Percentiles rank a stretch among this genome's conserved stretches.
Conservation (phyloP, 2,797 vertebrate genomes). For the Scyliorhinus canicula region DNA sequence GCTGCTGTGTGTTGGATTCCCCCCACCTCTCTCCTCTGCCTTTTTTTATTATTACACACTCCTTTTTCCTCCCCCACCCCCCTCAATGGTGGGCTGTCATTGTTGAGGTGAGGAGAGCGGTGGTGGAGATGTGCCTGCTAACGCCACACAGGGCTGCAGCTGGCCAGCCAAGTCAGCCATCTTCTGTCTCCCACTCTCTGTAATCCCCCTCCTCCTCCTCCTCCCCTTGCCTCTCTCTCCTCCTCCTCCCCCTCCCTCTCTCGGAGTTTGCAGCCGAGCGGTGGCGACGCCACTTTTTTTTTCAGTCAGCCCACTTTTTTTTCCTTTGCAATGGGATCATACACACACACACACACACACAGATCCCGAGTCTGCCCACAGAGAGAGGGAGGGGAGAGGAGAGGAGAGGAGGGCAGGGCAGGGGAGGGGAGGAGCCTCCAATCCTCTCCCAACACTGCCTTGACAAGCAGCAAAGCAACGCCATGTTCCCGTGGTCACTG, state of each 20-base stretch:
- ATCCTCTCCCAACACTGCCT: constrained; percentile 72
- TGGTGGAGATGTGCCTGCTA: constrained; percentile 52
- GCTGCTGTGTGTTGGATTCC: background rate
- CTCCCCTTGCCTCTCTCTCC: background rate
- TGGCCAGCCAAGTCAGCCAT: constrained; percentile 84
- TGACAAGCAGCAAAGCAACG: background rate
- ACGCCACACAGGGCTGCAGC: constrained; percentile 63
- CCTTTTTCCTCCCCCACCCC: background rate
- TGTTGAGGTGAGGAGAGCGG: constrained; percentile 51
- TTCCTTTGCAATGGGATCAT: background rate
- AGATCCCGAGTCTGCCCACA: constrained; percentile 43
- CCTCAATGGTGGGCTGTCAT: constrained; percentile 55
- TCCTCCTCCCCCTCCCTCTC: background rate
- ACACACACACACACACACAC: background rate
- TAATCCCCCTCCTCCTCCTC: background rate
- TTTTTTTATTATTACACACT: background rate
- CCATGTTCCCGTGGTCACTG: background rate
- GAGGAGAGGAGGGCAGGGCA: background rate
- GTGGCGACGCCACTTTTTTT: background rate
- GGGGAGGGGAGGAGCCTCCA: constrained; percentile 68
- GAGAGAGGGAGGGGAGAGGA: constrained; percentile 44
- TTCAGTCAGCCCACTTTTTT: background rate
- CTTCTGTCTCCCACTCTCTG: constrained; percentile 61
- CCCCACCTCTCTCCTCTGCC: too few relatives aligned
- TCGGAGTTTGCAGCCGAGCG: background rate